Base-by-base conservation (phyloP, 2,113 vertebrate genomes). In the Prinia subflava region DNA sequence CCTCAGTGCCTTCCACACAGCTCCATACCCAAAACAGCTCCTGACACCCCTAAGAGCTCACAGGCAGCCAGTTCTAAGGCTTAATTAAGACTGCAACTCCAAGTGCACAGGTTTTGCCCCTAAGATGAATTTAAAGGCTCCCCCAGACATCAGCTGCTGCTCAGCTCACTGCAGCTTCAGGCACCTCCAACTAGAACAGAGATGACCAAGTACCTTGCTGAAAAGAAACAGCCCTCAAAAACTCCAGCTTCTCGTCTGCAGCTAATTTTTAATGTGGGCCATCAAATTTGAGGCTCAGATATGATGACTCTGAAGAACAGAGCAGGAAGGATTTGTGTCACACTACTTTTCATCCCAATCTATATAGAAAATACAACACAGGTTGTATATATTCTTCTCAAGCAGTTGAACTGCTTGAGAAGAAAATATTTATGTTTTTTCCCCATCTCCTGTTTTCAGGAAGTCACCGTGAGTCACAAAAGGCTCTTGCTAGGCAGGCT, bases 301-400 rank as follows among this genome's bases (percentile, higher is more conserved):
- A 8, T 0, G 0, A 8, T 3, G 7, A 28, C 41, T 31, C 31
- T 47, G 41, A 22, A 24, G 57, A 60, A 11, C 7, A 28, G 76
- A 52, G 17, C 11, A 62, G 70, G 39, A 21, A 63, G 55, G 15
- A 7, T 33, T 63, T 52, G 15, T 33, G 9, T 23, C 14, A 13
- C 41, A 44, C 17, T 2, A 5, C 35, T 25, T 60, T 13, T n/a
- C 30, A 63, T 74, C 67, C 68, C 76, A 49, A 22, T 35, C 80
- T 24, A 13, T 15, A 16, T 37, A 83, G 64, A 73, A 76, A 89
- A 70, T 4, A 24, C 1, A 67, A 20, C 68, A 7, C 31, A 9
- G 33, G 30, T n/a, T n/a, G n/a, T n/a, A n/a, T n/a, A n/a, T n/a
- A n/a, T n/a, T n/a, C n/a, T n/a, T n/a, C n/a, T n/a, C n/a, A n/a